phyloP scores from a whole-genome alignment of 2,113 vertebrate species.

The Gopherus flavomarginatus region DNA sequence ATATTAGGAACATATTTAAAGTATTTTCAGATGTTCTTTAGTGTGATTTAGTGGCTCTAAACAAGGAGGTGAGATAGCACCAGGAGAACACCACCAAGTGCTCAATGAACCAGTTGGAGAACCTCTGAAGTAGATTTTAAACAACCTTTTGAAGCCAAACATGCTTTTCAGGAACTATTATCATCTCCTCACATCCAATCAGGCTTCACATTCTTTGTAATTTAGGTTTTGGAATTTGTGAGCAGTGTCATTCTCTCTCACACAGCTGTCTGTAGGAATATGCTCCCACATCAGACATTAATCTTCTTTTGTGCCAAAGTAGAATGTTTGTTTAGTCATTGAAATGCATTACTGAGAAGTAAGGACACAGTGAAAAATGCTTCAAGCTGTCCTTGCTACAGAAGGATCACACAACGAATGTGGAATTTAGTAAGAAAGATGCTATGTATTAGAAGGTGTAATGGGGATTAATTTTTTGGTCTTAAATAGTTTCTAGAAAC shows the following conservation, averaged over 20 bases:
- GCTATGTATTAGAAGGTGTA: background rate
- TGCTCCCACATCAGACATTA: accelerated
- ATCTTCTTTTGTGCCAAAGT: background rate
- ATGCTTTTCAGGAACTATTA: background rate
- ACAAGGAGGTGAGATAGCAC: conserved; percentile 4
- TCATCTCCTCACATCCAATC: background rate
- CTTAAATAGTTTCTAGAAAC: background rate
- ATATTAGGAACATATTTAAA: background rate
- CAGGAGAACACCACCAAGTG: background rate
- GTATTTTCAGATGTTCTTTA: conserved; percentile 12
- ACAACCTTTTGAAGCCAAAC: background rate
- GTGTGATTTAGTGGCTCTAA: background rate
- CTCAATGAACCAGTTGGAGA: background rate
- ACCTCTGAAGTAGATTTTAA: background rate
- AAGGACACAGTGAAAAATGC: background rate
- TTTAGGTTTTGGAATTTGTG: background rate
- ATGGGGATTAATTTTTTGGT: background rate
- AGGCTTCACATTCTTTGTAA: background rate
- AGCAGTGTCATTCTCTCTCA: background rate
- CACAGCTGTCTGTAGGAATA: background rate
- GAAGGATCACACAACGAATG: background rate
- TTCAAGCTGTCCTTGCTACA: accelerated
- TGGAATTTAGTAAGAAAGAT: background rate
- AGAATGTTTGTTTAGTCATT: background rate
- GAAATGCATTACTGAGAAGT: background rate